phyloP scores from a whole-genome alignment of 1,140 invertebrate species.

The Papilio polytes region DNA sequence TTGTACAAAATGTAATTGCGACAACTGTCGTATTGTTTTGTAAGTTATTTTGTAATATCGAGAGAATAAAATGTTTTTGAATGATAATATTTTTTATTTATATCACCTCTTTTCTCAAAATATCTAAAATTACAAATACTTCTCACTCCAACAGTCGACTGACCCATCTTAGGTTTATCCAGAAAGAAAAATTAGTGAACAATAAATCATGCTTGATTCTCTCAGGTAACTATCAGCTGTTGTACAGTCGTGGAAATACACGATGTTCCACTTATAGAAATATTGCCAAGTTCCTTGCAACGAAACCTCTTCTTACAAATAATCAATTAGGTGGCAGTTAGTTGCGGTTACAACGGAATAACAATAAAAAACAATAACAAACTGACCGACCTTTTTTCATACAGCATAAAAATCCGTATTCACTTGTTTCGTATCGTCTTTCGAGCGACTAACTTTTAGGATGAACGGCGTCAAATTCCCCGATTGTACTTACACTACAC shows the following conservation, averaged over 20 bases:
- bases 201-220: background rate
- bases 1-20: constrained; percentile 50
- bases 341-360: no score
- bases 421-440: no score
- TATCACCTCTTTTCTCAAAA: background rate
- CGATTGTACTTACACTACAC: background rate
- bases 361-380: no score
- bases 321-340: no score
- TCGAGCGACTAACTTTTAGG: no score
- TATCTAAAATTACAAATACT: background rate
- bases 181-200: background rate
- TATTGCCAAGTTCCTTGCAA: no score
- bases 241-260: no score
- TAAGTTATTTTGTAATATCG: constrained; percentile 65
- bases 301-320: no score
- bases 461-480: background rate
- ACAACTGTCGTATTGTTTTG: constrained; percentile 53
- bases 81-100: constrained; percentile 9
- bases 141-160: background rate
- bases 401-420: no score
- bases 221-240: background rate
- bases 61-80: constrained; percentile 65
- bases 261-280: no score
- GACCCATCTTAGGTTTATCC: background rate
- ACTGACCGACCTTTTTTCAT: no score